Conservation (phyloP, 1,140 invertebrate genomes). For the Diabrotica undecimpunctata region DNA sequence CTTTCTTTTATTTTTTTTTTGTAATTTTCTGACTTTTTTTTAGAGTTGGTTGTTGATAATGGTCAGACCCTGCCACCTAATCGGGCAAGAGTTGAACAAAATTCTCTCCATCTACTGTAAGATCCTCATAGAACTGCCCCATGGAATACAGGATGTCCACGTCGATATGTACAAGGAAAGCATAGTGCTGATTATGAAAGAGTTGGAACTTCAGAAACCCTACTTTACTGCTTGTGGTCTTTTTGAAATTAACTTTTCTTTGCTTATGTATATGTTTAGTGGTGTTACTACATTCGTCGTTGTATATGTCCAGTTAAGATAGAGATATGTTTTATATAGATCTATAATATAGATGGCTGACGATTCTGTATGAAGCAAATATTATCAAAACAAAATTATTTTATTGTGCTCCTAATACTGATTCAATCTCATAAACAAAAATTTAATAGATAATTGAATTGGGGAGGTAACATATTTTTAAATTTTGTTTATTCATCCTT, state of each 20-base stretch:
- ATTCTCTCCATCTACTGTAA: constrained; percentile 10
- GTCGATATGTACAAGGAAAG: constrained; percentile 5
- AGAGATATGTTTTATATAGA: too few relatives aligned
- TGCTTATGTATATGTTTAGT: constrained; percentile 20
- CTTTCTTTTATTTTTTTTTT: too few relatives aligned
- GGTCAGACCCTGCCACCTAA: constrained; percentile 8
- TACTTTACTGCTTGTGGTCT: constrained; percentile 23
- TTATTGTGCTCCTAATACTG: too few relatives aligned
- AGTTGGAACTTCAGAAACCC: constrained; percentile 18
- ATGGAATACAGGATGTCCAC: constrained; percentile 4
- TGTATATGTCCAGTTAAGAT: background rate
- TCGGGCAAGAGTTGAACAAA: constrained; percentile 13
- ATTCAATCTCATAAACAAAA: too few relatives aligned
- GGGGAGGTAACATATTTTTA: too few relatives aligned
- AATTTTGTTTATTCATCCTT: too few relatives aligned
- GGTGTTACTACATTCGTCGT: constrained; percentile 8
- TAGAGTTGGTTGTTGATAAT: constrained; percentile 18
- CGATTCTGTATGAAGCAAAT: too few relatives aligned
- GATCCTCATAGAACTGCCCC: constrained; percentile 18
- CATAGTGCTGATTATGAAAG: constrained; percentile 11
- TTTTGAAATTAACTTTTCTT: constrained; percentile 22
- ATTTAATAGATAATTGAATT: too few relatives aligned
- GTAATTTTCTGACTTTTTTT: constrained; percentile 6
- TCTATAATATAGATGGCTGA: too few relatives aligned
- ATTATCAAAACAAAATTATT: too few relatives aligned